phyloP scores from a whole-genome alignment of 2,797 vertebrate genomes.

The Esox lucius region DNA sequence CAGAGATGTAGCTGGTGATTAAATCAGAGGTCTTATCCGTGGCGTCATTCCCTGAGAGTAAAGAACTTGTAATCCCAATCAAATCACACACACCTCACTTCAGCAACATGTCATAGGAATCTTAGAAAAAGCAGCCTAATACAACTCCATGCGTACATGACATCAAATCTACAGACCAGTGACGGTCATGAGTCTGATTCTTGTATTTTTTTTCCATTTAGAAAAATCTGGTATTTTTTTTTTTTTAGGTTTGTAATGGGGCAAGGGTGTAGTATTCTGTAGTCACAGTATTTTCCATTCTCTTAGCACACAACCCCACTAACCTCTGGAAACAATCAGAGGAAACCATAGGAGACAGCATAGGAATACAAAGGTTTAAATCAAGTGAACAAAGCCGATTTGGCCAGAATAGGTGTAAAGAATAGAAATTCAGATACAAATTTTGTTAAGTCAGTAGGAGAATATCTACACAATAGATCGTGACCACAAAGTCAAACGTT shows the following conservation, averaged over 20 bases:
- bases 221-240: background rate
- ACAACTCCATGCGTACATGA: conserved; percentile 46
- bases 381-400: conserved; percentile 16
- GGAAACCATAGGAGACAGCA: conserved; percentile 37
- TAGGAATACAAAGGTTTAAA: conserved; percentile 33
- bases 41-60: conserved; percentile 80
- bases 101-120: conserved; percentile 48
- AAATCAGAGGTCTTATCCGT: conserved; percentile 69
- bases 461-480: conserved; percentile 61
- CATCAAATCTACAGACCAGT: conserved; percentile 28
- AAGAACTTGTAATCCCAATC: conserved; percentile 66
- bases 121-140: conserved; percentile 39
- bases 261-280: conserved; percentile 47
- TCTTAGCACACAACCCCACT: conserved; percentile 42
- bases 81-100: conserved; percentile 54
- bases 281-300: conserved; percentile 41
- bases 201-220: background rate
- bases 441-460: conserved; percentile 28
- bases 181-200: conserved; percentile 53
- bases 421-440: conserved; percentile 25
- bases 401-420: conserved; percentile 33
- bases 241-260: conserved; percentile 34
- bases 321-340: conserved; percentile 20
- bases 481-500: conserved; percentile 61
- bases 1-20: conserved; percentile 67